phyloP scores from a whole-genome alignment of 2,797 vertebrate species.

The Semotilus atromaculatus region DNA sequence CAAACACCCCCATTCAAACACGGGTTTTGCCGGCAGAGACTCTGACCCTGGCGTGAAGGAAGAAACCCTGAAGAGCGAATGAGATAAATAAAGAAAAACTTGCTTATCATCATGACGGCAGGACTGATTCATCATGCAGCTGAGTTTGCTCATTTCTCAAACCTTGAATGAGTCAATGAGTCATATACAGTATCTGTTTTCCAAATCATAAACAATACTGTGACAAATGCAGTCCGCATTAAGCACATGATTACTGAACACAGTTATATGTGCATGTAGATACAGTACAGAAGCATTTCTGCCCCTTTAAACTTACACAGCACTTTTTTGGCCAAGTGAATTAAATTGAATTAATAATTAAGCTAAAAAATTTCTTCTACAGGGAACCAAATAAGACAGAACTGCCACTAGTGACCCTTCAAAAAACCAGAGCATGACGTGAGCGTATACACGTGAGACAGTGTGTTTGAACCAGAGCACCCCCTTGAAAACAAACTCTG shows the following conservation, averaged over 20 bases:
- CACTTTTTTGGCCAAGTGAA: background rate
- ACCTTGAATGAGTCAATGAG: conserved; percentile 9
- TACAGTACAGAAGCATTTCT: background rate
- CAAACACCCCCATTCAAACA: conserved; percentile 88
- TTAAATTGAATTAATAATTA: background rate
- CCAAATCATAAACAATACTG: background rate
- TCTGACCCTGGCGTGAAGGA: conserved; percentile 34
- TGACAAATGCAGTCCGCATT: background rate
- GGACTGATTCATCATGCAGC: background rate
- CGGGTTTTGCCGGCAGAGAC: conserved; percentile 77
- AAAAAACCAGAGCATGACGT: background rate
- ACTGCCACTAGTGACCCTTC: background rate
- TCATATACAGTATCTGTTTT: background rate
- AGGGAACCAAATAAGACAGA: background rate
- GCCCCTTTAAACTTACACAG: background rate
- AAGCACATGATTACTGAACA: background rate
- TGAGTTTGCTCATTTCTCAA: background rate
- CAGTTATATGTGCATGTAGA: background rate
- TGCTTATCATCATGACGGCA: conserved; percentile 7
- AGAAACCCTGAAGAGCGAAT: conserved; percentile 37
- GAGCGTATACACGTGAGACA: background rate
- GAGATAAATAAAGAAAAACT: background rate
- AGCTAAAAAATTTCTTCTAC: background rate
- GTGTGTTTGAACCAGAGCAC: background rate
- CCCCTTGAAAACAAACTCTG: background rate